Evolutionary conservation across 2,797 vertebrate genomes (phyloP).

Genomic region (Hippocampus kuda): DNA sequence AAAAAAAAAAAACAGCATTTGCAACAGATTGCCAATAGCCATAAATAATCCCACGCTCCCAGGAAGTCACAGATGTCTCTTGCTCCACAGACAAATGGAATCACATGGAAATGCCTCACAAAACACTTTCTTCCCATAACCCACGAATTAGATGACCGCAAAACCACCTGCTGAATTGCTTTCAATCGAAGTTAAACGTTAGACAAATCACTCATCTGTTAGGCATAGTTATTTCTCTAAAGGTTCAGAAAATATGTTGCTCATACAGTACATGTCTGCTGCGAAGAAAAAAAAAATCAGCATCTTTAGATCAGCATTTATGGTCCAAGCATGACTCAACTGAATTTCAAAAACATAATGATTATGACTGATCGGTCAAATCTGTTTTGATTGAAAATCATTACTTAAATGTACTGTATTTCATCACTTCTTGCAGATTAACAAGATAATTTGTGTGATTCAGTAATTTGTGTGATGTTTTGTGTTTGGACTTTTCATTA

Average conservation of each 20-base stretch:
- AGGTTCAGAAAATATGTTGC: too few species aligned
- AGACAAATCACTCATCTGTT: not conserved
- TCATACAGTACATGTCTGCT: not conserved
- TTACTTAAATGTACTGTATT: not conserved
- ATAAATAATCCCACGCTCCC: slow-evolving; percentile 56
- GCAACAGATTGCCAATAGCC: slow-evolving; percentile 49
- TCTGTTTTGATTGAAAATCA: too few species aligned
- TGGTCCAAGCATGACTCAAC: too few species aligned
- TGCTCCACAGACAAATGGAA: slow-evolving; percentile 51
- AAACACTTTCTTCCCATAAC: slow-evolving; percentile 22
- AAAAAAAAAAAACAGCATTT: slow-evolving; percentile 30
- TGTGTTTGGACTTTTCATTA: not conserved
- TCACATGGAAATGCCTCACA: slow-evolving; percentile 43
- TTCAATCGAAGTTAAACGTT: not conserved
- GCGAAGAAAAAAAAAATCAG: too few species aligned
- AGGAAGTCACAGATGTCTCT: slow-evolving; percentile 52
- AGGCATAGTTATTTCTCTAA: not conserved
- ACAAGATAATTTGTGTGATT: not conserved
- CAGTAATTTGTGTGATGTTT: not conserved
- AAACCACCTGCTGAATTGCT: not conserved
- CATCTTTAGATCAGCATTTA: too few species aligned
- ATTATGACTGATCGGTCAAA: too few species aligned
- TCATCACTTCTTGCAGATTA: not conserved
- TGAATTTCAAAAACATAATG: too few species aligned
- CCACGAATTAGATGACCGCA: slow-evolving; percentile 11